Percentiles rank a stretch among this genome's conserved stretches.
Conservation (phyloP, 2,797 vertebrate species). For the Anniella stebbinsi region DNA sequence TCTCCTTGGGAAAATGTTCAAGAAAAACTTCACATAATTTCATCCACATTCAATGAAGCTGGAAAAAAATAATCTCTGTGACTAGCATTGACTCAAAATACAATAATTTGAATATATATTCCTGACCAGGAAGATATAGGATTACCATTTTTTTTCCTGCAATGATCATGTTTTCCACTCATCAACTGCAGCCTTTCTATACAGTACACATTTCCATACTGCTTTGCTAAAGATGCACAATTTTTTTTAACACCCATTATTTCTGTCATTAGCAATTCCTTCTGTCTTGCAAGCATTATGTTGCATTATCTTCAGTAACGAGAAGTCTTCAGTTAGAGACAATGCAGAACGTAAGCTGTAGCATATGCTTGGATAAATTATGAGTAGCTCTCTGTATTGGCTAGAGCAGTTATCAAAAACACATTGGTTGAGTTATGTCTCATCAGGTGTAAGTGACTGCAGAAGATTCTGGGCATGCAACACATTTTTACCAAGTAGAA, state of each 20-base stretch:
- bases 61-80: neutral
- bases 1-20: neutral
- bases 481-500: neutral
- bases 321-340: neutral
- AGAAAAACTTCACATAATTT: neutral
- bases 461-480: neutral
- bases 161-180: neutral
- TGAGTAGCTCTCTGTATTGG: rapidly evolving
- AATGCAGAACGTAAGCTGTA: constrained; percentile 6
- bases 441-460: neutral
- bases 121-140: neutral
- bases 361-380: constrained; percentile 6
- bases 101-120: constrained; percentile 7
- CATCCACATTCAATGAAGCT: neutral
- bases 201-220: neutral
- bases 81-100: neutral
- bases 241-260: neutral
- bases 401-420: neutral
- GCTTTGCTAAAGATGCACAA: neutral
- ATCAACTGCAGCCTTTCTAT: neutral
- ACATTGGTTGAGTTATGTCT: neutral
- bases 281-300: constrained; percentile 17
- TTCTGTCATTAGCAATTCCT: constrained; percentile 13
- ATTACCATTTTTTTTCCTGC: neutral
- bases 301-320: constrained; percentile 18